These are phyloP conservation scores for Xestia sexstrigata DNA, from an alignment of 2,888 invertebrate species.

Conservation along the genomic window DNA sequence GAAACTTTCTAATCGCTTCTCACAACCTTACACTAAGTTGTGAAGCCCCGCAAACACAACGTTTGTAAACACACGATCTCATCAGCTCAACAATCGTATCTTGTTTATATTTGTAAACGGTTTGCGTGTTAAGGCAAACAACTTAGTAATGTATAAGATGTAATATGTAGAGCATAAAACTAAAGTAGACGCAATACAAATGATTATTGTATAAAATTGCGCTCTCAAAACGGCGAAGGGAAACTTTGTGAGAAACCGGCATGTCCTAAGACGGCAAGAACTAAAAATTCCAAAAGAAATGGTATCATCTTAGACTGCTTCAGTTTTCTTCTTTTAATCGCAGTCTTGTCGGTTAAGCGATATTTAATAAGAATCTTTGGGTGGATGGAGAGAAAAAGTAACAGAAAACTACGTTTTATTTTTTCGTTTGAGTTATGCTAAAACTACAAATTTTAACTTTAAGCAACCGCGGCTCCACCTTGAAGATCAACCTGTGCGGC, in stretches of 20 bases:
- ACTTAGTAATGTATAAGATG: neutral
- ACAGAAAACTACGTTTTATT: too few species aligned
- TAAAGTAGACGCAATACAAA: neutral
- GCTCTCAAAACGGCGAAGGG: neutral
- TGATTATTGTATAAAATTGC: neutral
- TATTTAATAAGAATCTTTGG: neutral
- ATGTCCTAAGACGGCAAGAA: neutral
- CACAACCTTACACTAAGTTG: constrained; percentile 9
- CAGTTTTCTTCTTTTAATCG: neutral
- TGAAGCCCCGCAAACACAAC: constrained; percentile 10
- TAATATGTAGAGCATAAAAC: neutral
- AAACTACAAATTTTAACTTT: too few species aligned
- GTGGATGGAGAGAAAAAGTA: neutral
- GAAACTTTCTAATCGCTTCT: constrained; percentile 5
- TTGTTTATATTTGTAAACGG: constrained; percentile 24
- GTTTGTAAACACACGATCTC: constrained; percentile 31
- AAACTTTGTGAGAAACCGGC: neutral
- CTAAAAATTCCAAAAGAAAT: neutral
- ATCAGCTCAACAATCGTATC: constrained; percentile 18
- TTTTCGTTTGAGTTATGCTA: too few species aligned
- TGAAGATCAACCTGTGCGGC: too few species aligned
- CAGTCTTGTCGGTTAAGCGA: neutral
- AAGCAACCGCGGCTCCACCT: too few species aligned
- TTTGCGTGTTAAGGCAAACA: constrained; percentile 9
- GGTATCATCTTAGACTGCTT: neutral